A percentile compares a stretch with the other conserved stretches of the same genome.
Evolutionary conservation across 2,888 invertebrate species (phyloP).

Genomic region (Drosophila tanythrix): DNA sequence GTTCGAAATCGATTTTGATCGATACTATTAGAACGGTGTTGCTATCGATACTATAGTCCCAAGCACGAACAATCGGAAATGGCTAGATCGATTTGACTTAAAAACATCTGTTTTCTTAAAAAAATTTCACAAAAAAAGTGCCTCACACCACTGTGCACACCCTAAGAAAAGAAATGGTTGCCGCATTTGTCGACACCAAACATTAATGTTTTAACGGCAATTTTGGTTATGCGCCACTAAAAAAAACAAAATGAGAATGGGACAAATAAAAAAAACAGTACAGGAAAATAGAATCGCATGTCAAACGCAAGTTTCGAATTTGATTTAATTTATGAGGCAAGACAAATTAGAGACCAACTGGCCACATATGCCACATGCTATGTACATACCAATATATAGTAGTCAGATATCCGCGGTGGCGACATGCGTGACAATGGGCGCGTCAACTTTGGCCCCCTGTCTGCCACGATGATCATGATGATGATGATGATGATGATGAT

Average conservation of each 20-base stretch:
- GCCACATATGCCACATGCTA: constrained; percentile 44
- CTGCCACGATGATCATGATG: neutral
- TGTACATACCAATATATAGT: constrained; percentile 7
- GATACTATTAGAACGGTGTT: neutral
- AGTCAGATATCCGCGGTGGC: constrained; percentile 19
- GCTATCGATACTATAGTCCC: neutral
- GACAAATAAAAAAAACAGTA: constrained; percentile 21
- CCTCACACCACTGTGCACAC: constrained; percentile 32
- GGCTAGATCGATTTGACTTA: neutral
- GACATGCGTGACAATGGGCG: constrained; percentile 62
- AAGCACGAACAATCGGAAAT: neutral
- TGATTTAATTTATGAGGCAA: constrained; percentile 77
- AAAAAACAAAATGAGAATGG: constrained; percentile 19
- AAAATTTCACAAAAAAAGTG: neutral
- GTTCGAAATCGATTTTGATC: neutral
- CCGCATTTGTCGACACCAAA: constrained; percentile 43
- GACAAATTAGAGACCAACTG: constrained; percentile 60
- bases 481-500: neutral
- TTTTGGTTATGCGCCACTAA: constrained; percentile 51
- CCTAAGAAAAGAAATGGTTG: constrained; percentile 12
- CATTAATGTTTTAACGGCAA: constrained; percentile 67
- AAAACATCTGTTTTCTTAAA: neutral
- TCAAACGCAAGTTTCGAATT: constrained; percentile 74
- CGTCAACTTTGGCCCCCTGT: constrained; percentile 51
- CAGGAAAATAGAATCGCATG: constrained; percentile 65